A percentile compares a stretch with the other conserved stretches of the same genome.
Conservation (phyloP, 2,888 invertebrate species). For the Spisula subtruncata region DNA sequence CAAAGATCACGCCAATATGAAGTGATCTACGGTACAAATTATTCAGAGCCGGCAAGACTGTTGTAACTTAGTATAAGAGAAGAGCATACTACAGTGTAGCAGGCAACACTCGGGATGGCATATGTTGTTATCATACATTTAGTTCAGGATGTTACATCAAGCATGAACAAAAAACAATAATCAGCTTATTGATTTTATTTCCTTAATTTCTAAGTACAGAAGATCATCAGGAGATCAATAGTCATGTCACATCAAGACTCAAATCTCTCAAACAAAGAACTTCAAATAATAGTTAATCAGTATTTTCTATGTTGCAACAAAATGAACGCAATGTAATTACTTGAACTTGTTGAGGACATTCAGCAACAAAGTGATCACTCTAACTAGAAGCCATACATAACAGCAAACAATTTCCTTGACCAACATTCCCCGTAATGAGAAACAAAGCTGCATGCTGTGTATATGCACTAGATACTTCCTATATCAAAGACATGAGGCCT, state of each 20-base stretch:
- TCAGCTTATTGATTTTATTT: slow-evolving; percentile 2
- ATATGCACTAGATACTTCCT: too few species aligned
- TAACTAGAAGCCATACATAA: not conserved
- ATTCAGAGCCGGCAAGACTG: too few species aligned
- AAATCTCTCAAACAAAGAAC: slow-evolving; percentile 21
- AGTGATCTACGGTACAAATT: too few species aligned
- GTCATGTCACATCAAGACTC: not conserved
- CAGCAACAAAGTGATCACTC: not conserved
- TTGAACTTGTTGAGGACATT: not conserved
- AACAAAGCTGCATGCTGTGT: not conserved
- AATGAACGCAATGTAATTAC: slow-evolving; percentile 6
- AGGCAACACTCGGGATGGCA: too few species aligned
- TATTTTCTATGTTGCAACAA: not conserved
- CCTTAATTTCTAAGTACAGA: not conserved
- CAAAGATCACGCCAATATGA: too few species aligned
- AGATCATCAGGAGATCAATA: slow-evolving; percentile 18
- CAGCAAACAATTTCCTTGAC: slow-evolving; percentile 6
- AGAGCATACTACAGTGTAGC: too few species aligned
- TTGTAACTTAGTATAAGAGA: too few species aligned
- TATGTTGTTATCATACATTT: not conserved
- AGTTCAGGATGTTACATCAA: not conserved
- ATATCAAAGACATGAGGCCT: too few species aligned
- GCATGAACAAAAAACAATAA: not conserved
- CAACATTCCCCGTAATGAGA: not conserved
- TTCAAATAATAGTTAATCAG: slow-evolving; percentile 20